Base-by-base conservation (phyloP, 1,140 invertebrate species). In the Epicauta chinensis region DNA sequence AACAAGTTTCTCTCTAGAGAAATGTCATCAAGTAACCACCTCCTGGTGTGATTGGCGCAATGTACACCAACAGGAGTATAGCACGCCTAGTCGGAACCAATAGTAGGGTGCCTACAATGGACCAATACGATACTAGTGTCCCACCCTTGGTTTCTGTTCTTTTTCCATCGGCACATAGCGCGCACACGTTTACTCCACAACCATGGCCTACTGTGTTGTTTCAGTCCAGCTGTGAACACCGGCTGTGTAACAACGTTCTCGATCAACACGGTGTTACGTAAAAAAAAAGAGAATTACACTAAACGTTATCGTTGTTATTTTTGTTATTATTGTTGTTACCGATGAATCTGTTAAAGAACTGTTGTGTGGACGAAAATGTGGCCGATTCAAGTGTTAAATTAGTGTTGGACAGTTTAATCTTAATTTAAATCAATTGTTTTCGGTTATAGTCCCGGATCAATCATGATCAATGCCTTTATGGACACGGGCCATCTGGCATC, bases 381-480 rank as follows among this genome's bases (percentile, higher is more conserved):
- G 2, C 7, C 7, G 32, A 34, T 12, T 34, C 10, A 9, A n/a
- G 32, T 34, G 32, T 11, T 0, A 11, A n/a, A 34, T n/a, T 34
- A 34, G 32, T 34, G 32, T 34, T 34, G 23, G 23, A 23, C 23
- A 23, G 36, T 16, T 41, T 51, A 10, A 36, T n/a, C 39, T 16
- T n/a, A n/a, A 14, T 16, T 42, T 34, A 34, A 34, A 34, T n/a
- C 10, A 34, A n/a, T n/a, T n/a, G n/a, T n/a, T n/a, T n/a, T n/a
- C n/a, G 32, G 11, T n/a, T n/a, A 11, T 9, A 34, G 6, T 34
- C 11, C 17, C 4, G 7, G 7, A 5, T 17, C 9, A 38, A 84
- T 83, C 79, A 83, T 91, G 79, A 89, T 87, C 68, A 84, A 84
- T 39, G 84, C 84, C 14, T 89, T 89, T 65, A 82, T 89, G 73